phyloP scores from a whole-genome alignment of 2,113 vertebrate species.

The Calyptommatus sinebrachiatus region DNA sequence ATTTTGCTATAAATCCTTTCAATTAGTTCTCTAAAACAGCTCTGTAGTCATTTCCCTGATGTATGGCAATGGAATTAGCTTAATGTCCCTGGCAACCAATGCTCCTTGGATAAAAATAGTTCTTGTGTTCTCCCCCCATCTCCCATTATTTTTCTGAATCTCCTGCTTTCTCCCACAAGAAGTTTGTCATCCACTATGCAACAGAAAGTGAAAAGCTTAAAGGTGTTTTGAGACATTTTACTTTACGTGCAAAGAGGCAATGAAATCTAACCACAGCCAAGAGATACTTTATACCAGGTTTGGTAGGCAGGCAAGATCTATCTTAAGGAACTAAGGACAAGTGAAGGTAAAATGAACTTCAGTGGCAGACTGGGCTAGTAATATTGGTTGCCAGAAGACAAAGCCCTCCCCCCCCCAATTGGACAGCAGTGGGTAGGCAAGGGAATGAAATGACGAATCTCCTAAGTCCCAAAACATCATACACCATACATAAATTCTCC shows the following conservation, averaged over 20 bases:
- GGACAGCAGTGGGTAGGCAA: no score
- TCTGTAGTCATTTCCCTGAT: slow-evolving; percentile 40
- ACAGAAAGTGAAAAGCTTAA: neutral
- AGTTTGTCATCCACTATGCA: neutral
- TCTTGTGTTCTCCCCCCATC: neutral
- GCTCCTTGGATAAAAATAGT: slow-evolving; percentile 64
- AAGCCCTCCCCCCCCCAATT: no score
- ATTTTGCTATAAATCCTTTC: slow-evolving; percentile 67
- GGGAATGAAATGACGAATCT: no score
- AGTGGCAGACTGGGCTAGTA: no score
- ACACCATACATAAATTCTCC: no score
- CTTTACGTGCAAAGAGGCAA: neutral
- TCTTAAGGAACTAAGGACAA: no score
- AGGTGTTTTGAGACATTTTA: neutral
- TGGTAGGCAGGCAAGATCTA: no score
- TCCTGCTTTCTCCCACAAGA: neutral
- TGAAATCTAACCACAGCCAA: neutral
- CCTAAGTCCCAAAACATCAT: no score
- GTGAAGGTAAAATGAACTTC: no score
- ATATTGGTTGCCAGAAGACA: no score
- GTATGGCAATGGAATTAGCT: slow-evolving; percentile 57
- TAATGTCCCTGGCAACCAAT: slow-evolving; percentile 56
- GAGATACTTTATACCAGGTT: neutral
- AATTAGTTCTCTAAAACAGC: slow-evolving; percentile 63
- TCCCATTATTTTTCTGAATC: neutral